Base-by-base conservation (phyloP, 1,140 invertebrate genomes). In the Eubasilissa regina region DNA sequence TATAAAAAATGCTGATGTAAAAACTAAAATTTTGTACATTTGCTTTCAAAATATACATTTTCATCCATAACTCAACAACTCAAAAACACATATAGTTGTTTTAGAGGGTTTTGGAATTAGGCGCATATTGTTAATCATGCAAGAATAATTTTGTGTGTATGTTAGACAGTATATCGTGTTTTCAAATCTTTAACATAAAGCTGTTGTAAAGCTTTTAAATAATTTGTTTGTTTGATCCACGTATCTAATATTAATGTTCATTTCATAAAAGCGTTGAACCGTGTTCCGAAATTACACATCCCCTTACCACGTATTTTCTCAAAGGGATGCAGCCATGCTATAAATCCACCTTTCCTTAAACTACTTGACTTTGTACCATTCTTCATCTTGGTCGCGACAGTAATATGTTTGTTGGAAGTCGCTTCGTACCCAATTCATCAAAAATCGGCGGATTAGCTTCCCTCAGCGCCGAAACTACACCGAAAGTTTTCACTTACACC, bases 401-500 rank as follows among this genome's bases (percentile, higher is more conserved):
- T 43, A 25, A 62, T 12, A 25, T 25, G 58, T 35, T 1, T 51
- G 48, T 15, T 15, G 48, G 48, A 12, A 51, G 48, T 51, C 11
- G 1, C 8, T 17, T 17, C 13, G 7, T 13, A n/a, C 17, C 17
- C 68, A 45, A 72, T 72, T 72, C 51, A 35, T 72, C 68, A 53
- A 19, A 4, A 15, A 25, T 72, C 68, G 17, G 21, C 68, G 3
- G 62, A 15, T 8, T 15, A 15, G 3, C 48, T 8, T 15, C 25
- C 25, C 58, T 21, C 12, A 62, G 4, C 43, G 4, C 62, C 15
- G 56, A 78, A 72, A 25, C 56, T 78, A 56, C 76, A 78, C 48
- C 60, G 58, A 62, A 44, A 72, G 58, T 72, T 78, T 78, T 72
- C 76, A 72, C 25, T 35, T 35, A 35, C 6, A 35, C 25, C 25